A percentile compares a stretch with the other conserved stretches of the same genome.
phyloP scores from a whole-genome alignment of 1,140 invertebrate species.

The Drosophila rhopaloa region DNA sequence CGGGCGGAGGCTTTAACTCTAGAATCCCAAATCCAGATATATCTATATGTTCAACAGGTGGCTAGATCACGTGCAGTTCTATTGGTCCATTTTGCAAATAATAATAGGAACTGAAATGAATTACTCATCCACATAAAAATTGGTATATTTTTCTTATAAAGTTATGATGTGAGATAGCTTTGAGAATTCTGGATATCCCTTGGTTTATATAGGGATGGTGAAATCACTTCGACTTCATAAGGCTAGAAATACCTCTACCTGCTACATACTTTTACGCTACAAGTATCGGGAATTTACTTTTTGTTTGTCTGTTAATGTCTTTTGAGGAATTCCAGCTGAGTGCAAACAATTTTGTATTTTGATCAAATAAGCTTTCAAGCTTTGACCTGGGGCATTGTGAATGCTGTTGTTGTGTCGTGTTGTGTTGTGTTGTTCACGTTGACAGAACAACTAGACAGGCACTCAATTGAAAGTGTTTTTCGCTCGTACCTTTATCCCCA shows the following conservation, averaged over 20 bases:
- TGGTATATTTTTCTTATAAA: no score
- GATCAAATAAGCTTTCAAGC: constrained; percentile 1
- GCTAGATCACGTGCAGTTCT: background rate
- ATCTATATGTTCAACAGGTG: background rate
- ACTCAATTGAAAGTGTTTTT: constrained; percentile 12
- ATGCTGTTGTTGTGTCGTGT: background rate
- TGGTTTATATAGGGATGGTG: no score
- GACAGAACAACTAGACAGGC: constrained; percentile 2
- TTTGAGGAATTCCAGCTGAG: background rate
- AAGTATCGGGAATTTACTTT: no score
- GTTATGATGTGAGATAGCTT: no score
- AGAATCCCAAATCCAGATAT: background rate
- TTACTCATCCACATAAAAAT: no score
- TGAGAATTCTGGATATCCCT: no score
- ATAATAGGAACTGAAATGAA: no score
- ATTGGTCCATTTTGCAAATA: background rate
- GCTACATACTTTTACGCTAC: background rate
- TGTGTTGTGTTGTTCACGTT: background rate
- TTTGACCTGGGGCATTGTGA: constrained; percentile 6
- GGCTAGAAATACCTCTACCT: background rate
- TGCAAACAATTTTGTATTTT: background rate
- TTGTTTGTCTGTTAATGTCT: constrained; percentile 3
- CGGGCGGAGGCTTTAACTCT: background rate
- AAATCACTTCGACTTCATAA: background rate
- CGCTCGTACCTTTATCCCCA: background rate